Conservation (phyloP, 1,140 invertebrate species). For the Gonatopus flavifemur region DNA sequence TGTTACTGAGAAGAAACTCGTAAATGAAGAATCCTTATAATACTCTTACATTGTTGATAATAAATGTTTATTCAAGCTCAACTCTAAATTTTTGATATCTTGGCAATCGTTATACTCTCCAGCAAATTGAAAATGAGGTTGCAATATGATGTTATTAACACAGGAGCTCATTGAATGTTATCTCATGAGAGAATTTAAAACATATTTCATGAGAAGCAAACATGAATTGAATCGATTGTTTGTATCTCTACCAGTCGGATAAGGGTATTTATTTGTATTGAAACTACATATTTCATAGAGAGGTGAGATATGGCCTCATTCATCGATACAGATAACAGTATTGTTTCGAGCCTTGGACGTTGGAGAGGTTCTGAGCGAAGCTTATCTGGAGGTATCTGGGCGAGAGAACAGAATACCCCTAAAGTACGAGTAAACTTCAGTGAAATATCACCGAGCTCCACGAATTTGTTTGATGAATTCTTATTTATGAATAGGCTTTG, state of each 20-base stretch:
- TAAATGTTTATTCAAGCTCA: not conserved
- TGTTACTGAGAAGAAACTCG: no score
- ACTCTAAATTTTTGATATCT: not conserved
- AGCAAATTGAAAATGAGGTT: no score
- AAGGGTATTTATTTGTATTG: no score
- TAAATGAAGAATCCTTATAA: not conserved
- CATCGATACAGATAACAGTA: constrained; percentile 30
- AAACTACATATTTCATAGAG: constrained; percentile 30
- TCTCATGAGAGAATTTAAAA: no score
- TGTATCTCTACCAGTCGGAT: no score
- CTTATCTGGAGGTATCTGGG: constrained; percentile 48
- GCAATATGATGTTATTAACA: no score
- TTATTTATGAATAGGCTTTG: constrained; percentile 18
- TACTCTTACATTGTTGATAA: not conserved
- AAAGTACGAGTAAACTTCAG: constrained; percentile 21
- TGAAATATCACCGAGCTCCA: not conserved
- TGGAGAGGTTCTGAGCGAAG: constrained; percentile 26
- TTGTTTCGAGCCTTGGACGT: constrained; percentile 41
- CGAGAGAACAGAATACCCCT: constrained; percentile 40
- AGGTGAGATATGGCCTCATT: constrained; percentile 44
- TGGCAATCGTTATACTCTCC: no score
- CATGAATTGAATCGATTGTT: not conserved
- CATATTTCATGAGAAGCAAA: not conserved
- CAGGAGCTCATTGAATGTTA: no score
- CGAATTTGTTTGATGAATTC: not conserved